Conservation (phyloP, 2,113 vertebrate species). For the Plotosus lineatus region DNA sequence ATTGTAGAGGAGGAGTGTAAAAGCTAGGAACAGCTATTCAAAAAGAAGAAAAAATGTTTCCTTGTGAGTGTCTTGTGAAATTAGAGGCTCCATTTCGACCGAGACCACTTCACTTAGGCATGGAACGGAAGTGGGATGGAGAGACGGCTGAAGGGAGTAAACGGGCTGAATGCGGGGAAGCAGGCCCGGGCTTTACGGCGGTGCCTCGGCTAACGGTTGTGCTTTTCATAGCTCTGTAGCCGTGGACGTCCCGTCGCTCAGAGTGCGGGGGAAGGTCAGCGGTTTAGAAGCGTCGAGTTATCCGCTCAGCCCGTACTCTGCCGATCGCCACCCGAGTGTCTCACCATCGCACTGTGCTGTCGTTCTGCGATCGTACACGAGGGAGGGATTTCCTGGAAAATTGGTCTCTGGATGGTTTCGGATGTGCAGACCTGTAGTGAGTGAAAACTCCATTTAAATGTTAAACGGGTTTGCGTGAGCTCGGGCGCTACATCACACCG, state of each 20-base stretch:
- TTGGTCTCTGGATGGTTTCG: background rate
- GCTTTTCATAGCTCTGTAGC: background rate
- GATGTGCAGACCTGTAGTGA: slow-evolving; percentile 13
- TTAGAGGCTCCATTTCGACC: background rate
- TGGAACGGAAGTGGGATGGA: slow-evolving; percentile 24
- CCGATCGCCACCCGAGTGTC: background rate
- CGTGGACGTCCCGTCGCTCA: background rate
- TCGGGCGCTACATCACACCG: background rate
- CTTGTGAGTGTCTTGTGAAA: slow-evolving; percentile 12
- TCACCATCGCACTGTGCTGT: background rate
- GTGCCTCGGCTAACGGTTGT: background rate
- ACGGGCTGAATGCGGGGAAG: background rate
- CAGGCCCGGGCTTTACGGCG: background rate
- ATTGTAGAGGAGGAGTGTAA: slow-evolving; percentile 21
- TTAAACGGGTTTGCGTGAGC: slow-evolving; percentile 14
- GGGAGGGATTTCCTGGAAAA: background rate
- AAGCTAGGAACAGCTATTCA: slow-evolving; percentile 33
- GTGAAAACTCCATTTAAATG: slow-evolving; percentile 25
- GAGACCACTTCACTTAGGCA: slow-evolving; percentile 14
- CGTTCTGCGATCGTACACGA: background rate
- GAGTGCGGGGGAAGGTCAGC: background rate
- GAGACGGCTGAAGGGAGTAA: slow-evolving; percentile 15
- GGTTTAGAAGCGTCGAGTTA: background rate
- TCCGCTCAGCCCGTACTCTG: background rate
- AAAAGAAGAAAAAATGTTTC: background rate